phyloP scores from a whole-genome alignment of 2,888 invertebrate species.

The Maniola hyperantus region DNA sequence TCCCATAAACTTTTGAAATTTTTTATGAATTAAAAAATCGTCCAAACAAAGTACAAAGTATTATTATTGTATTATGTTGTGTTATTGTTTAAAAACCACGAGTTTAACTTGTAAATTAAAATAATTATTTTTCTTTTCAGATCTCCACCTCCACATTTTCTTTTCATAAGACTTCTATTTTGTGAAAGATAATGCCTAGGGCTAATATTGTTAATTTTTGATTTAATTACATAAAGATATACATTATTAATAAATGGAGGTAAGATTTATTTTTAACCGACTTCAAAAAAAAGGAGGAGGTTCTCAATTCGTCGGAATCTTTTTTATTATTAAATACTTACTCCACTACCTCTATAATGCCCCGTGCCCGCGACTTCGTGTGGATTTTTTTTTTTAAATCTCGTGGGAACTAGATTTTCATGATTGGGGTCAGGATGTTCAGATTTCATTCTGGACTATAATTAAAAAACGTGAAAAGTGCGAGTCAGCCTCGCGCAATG shows the following conservation, averaged over 20 bases:
- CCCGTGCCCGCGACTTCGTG: too few relatives aligned
- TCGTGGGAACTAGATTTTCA: too few relatives aligned
- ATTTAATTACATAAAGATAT: conserved; percentile 22
- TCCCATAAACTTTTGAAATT: conserved; percentile 69
- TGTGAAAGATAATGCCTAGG: conserved; percentile 31
- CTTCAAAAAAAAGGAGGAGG: too few relatives aligned
- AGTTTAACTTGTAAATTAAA: conserved; percentile 19
- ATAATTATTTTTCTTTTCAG: conserved; percentile 43
- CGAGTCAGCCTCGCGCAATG: too few relatives aligned
- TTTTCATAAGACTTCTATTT: conserved; percentile 35
- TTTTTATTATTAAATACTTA: too few relatives aligned
- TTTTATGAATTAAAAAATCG: conserved; percentile 65
- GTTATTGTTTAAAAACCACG: too few relatives aligned
- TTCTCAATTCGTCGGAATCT: too few relatives aligned
- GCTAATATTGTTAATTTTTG: conserved; percentile 27
- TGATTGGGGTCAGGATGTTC: too few relatives aligned
- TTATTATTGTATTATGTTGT: conserved; percentile 50
- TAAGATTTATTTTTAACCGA: conserved; percentile 44
- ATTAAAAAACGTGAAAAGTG: too few relatives aligned
- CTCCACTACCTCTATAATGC: too few relatives aligned
- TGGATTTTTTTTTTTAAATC: too few relatives aligned
- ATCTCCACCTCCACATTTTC: conserved; percentile 56
- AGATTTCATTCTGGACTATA: too few relatives aligned
- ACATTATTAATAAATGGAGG: conserved; percentile 61
- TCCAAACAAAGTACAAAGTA: conserved; percentile 57